phyloP scores from a whole-genome alignment of 2,888 invertebrate genomes.

The Bombylius major region DNA sequence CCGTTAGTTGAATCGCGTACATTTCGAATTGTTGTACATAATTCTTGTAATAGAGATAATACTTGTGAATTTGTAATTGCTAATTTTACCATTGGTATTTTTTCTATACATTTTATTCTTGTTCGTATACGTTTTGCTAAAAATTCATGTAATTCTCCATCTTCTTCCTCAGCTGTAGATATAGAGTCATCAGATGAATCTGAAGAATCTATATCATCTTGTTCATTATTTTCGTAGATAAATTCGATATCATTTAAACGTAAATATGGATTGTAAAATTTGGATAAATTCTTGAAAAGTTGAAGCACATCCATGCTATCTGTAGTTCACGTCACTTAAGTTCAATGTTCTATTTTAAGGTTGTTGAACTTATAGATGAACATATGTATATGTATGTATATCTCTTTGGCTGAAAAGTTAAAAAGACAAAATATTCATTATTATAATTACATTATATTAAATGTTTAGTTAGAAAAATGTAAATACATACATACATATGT shows the following conservation, averaged over 20 bases:
- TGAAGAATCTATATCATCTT: not conserved
- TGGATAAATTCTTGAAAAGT: slow-evolving; percentile 24
- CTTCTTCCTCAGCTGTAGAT: not conserved
- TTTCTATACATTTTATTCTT: not conserved
- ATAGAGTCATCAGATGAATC: not conserved
- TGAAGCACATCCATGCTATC: not conserved
- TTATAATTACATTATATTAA: too few species aligned
- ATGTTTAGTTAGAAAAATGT: too few species aligned
- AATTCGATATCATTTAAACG: slow-evolving; percentile 27
- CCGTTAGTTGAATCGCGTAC: slow-evolving; percentile 23
- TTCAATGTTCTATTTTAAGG: too few species aligned
- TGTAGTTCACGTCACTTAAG: not conserved
- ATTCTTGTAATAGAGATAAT: slow-evolving; percentile 23
- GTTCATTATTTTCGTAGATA: slow-evolving; percentile 12
- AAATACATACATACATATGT: too few species aligned
- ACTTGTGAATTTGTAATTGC: slow-evolving; percentile 18
- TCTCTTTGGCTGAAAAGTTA: too few species aligned
- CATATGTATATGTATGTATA: too few species aligned
- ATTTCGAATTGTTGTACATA: slow-evolving; percentile 24
- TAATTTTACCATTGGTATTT: slow-evolving; percentile 19
- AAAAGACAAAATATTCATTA: too few species aligned
- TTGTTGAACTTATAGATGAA: too few species aligned
- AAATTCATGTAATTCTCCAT: not conserved
- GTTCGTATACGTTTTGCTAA: not conserved
- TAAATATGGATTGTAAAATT: slow-evolving; percentile 20